A percentile compares a stretch with the other conserved stretches of the same genome.
phyloP scores from a whole-genome alignment of 1,140 invertebrate species.

The Drosophila oshimai region DNA sequence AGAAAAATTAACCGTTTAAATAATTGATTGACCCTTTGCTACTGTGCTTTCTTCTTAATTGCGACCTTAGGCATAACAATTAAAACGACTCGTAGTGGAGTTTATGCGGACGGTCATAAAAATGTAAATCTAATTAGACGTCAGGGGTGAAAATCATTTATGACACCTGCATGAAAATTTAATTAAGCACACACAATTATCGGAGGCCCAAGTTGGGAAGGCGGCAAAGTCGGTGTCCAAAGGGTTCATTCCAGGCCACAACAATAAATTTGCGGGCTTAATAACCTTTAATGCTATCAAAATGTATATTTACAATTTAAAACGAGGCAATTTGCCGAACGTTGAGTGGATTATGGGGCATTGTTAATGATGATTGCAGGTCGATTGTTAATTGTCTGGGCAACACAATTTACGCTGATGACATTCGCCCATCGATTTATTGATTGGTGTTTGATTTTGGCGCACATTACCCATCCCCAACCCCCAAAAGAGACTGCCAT shows the following conservation, averaged over 20 bases:
- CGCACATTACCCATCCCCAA: not conserved
- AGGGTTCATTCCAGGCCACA: constrained; percentile 13
- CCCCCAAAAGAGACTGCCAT: constrained; percentile 5
- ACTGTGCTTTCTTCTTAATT: not conserved
- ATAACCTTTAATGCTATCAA: constrained; percentile 76
- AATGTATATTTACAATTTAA: constrained; percentile 78
- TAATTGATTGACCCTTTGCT: not conserved
- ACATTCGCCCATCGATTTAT: constrained; percentile 71
- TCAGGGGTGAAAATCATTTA: constrained; percentile 68
- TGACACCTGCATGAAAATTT: constrained; percentile 78
- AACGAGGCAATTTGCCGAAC: constrained; percentile 64
- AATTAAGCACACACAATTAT: constrained; percentile 78
- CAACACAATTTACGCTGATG: constrained; percentile 73
- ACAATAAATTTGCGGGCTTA: constrained; percentile 62
- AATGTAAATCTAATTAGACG: constrained; percentile 72
- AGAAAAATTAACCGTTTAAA: not conserved
- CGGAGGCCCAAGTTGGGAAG: constrained; percentile 7
- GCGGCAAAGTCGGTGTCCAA: not conserved
- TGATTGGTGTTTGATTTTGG: constrained; percentile 45
- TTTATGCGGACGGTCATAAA: constrained; percentile 40
- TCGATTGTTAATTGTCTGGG: constrained; percentile 72
- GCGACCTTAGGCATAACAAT: constrained; percentile 8
- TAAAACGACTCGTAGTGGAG: not conserved
- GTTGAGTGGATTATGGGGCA: constrained; percentile 73
- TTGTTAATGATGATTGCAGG: constrained; percentile 76